A percentile compares a stretch with the other conserved stretches of the same genome.
phyloP scores from a whole-genome alignment of 2,888 invertebrate genomes.

The Lasiommata megera region DNA sequence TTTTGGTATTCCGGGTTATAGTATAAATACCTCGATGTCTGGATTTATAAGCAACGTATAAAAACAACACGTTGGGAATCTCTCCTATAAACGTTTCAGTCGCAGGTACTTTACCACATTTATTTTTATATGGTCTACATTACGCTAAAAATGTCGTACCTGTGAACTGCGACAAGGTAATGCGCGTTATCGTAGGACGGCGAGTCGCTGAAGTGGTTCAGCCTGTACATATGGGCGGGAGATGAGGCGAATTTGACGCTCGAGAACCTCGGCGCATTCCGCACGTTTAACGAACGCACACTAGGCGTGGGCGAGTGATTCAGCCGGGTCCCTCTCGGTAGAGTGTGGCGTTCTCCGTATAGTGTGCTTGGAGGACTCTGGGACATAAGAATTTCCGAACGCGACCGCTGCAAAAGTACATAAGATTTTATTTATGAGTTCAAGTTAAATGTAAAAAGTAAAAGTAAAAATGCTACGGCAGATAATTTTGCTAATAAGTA shows the following conservation, averaged over 20 bases:
- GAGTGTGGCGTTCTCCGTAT: constrained; percentile 40
- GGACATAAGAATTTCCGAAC: constrained; percentile 68
- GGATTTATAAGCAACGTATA: no score
- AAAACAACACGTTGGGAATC: no score
- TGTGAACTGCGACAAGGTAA: constrained; percentile 90
- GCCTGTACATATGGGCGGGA: constrained; percentile 52
- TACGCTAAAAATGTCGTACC: constrained; percentile 45
- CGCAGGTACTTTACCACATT: no score
- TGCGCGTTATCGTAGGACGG: constrained; percentile 39
- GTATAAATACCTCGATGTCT: no score
- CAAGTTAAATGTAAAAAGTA: no score
- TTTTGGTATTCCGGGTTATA: no score
- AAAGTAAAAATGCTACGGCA: no score
- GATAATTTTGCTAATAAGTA: no score
- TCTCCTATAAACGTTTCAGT: no score
- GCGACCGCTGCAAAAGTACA: constrained; percentile 55
- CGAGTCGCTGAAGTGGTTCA: constrained; percentile 37
- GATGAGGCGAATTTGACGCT: constrained; percentile 54
- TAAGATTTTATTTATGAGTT: not conserved
- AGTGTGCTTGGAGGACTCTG: constrained; percentile 60
- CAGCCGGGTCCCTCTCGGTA: constrained; percentile 39
- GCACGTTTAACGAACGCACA: constrained; percentile 44
- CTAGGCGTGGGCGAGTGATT: constrained; percentile 12
- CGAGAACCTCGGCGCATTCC: constrained; percentile 31
- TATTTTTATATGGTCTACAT: no score